These are phyloP conservation scores for Nesoenas mayeri DNA, from an alignment of 2,113 vertebrate species.

Conservation along the genomic window DNA sequence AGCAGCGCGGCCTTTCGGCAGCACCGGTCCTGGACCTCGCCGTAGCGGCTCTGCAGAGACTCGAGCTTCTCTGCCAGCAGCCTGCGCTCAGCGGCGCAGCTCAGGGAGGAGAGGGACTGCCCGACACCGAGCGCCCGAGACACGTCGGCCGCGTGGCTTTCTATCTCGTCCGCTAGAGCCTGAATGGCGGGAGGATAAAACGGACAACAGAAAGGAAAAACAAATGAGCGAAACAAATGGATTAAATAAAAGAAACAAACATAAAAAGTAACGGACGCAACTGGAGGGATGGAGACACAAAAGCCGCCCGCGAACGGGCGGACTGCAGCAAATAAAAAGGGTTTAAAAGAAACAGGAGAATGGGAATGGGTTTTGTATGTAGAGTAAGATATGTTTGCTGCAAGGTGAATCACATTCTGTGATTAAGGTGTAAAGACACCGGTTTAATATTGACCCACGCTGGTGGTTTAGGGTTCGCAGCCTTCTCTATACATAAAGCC, in stretches of 20 bases:
- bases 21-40: constrained; percentile 85
- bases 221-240: background rate
- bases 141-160: constrained; percentile 80
- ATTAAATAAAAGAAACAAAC: background rate
- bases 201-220: constrained; percentile 74
- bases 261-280: background rate
- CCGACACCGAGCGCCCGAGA: constrained; percentile 81
- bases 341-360: background rate
- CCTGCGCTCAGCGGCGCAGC: constrained; percentile 80
- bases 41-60: constrained; percentile 81
- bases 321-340: background rate
- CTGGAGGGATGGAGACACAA: constrained; percentile 43
- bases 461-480: background rate
- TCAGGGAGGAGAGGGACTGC: constrained; percentile 86
- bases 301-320: background rate
- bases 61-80: constrained; percentile 87
- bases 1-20: constrained; percentile 86
- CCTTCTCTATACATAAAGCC: background rate
- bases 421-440: background rate
- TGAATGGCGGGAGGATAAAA: constrained; percentile 79
- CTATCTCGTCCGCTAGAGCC: constrained; percentile 90
- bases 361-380: background rate
- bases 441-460: background rate
- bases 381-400: background rate
- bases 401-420: no score